A percentile compares a stretch with the other conserved stretches of the same genome.
phyloP scores from a whole-genome alignment of 1,140 invertebrate species.

The Diachasmimorpha longicaudata region DNA sequence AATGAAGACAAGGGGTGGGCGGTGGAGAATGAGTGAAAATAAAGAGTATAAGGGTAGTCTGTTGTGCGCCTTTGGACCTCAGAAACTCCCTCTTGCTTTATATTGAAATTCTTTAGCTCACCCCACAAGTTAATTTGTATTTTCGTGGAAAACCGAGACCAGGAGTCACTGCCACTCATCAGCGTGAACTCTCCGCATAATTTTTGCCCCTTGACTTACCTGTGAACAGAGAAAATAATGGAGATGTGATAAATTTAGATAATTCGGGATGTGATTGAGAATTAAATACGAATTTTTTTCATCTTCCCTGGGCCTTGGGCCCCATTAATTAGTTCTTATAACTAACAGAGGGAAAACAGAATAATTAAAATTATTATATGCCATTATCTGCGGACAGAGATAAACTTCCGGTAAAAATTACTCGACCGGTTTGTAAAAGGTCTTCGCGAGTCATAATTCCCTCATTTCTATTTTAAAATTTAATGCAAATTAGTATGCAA shows the following conservation, averaged over 20 bases:
- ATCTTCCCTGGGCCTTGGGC: too few relatives aligned
- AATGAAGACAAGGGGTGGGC: neutral
- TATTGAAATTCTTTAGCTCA: slow-evolving; percentile 5
- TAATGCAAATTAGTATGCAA: too few relatives aligned
- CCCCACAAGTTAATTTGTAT: neutral
- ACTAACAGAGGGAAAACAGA: too few relatives aligned
- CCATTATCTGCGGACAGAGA: too few relatives aligned
- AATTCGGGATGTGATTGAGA: neutral
- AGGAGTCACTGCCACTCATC: neutral
- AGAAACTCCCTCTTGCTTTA: neutral
- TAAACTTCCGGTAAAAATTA: too few relatives aligned
- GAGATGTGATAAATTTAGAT: neutral
- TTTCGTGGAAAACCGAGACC: neutral
- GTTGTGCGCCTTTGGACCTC: neutral
- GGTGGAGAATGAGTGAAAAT: neutral
- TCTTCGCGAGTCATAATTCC: too few relatives aligned
- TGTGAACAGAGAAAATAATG: neutral
- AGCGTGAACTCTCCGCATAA: neutral
- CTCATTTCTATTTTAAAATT: too few relatives aligned
- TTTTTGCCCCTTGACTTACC: slow-evolving; percentile 25
- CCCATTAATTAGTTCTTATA: too few relatives aligned
- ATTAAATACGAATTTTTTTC: too few relatives aligned
- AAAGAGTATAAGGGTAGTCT: neutral
- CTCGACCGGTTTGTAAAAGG: too few relatives aligned
- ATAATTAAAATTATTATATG: too few relatives aligned